Base-by-base conservation (phyloP, 37 sponge, comb jelly and placozoan species). In the Geodia barretti region DNA sequence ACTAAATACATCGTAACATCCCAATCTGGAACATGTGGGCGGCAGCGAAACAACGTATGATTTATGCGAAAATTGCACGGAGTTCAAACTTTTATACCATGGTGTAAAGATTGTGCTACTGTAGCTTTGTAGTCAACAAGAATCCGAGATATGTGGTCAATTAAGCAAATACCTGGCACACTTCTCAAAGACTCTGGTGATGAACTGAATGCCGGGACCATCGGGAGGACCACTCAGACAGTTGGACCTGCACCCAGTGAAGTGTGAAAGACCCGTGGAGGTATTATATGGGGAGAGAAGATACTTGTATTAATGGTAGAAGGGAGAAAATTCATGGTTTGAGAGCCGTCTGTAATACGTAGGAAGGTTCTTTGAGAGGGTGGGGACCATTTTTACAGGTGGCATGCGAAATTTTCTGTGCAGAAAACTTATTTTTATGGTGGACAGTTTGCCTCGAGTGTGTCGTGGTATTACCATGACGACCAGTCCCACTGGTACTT, bases 401-500 rank as follows among this genome's bases (percentile, higher is more conserved):
- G 20, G 64, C 2, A 63, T 29, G 64, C 28, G 64, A 29, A 29
- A 2, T 3, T 25, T 25, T 8, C 28, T 25, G 64, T 59, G 64
- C 28, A 7, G 64, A 2, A 63, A 63, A 29, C 28, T 25, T 63
- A 29, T 25, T 3, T 25, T 25, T 8, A 29, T 25, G 64, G 8
- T 25, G 64, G 4, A 63, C 3, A 29, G 64, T 59, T 14, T 59
- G 60, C 19, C 19, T 21, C 28, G 3, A 29, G 64, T 29, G 64
- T n/a, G n/a, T n/a, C n/a, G n/a, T n/a, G n/a, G n/a, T n/a, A n/a
- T 64, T 86, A 95, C 97, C 97, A 96, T 65, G 79, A 67, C 24
- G 82, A 79, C 97, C 97, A 96, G 34, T 83, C 79, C 97, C 97
- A 96, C 75, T 85, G 83, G 68, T 66, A 98, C 81, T 93, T 82